Evolutionary conservation across 2,888 invertebrate genomes (phyloP), one percentile per base, ranked within the genome.

Genomic region (Nomada hirtipes): DNA sequence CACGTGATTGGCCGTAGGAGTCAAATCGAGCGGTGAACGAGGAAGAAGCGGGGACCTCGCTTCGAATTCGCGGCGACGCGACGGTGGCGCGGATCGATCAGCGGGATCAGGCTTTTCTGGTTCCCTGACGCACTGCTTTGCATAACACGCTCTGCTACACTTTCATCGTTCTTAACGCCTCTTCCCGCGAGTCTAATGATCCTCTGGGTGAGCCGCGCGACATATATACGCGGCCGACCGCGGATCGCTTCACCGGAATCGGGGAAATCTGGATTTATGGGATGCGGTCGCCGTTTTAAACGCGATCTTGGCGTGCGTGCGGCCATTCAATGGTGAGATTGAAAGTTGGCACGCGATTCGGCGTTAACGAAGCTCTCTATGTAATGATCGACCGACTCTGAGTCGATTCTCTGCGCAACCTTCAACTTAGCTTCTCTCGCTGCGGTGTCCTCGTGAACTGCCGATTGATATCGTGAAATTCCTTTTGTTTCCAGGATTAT

Each of bases 111-210:
- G 82, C 77, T 82, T 82, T 74, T 82, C 82, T 67, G 82, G 70
- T 82, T 83, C 65, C 29, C 26, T 29, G 76, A 47, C 60, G 47
- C 53, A 36, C 73, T 82, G 67, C 47, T 83, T 83, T 77, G 82
- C 83, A 83, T 82, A 83, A 82, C 77, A 74, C 77, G 82, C 82
- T 83, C 71, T 11, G 81, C 81, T 75, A 82, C 74, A 78, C 83
- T 75, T 82, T 82, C 83, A 74, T 72, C 78, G 71, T 52, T 53
- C 53, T 75, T 70, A 75, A 67, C 68, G 72, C 44, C 52, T 57
- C 61, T 20, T 59, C 53, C 1, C 67, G 67, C 29, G 29, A 50
- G 47, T 60, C 70, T 74, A 75, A 78, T 60, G 73, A 82, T 75
- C 74, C 29, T 52, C 42, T 64, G 13, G 70, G 59, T 53, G 44